Evolutionary conservation across 2,797 vertebrate species (phyloP).

Genomic region (Alauda arvensis): DNA sequence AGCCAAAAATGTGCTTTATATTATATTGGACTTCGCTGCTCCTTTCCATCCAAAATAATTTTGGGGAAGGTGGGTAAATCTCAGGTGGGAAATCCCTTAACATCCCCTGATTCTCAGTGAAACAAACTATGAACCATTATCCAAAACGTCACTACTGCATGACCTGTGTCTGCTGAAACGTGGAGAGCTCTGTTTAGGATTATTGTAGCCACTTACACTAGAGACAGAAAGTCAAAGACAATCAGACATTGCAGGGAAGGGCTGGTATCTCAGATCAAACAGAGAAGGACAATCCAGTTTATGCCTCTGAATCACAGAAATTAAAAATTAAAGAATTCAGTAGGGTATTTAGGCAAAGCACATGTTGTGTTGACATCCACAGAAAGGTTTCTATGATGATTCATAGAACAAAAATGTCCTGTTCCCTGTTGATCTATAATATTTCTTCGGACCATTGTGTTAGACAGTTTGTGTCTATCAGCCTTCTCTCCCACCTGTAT

Average conservation of each 20-base stretch:
- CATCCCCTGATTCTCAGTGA: not conserved
- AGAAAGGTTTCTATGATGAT: not conserved
- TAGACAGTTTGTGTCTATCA: not conserved
- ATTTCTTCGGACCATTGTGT: not conserved
- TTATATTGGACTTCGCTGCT: constrained; percentile 15
- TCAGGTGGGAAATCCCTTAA: constrained; percentile 32
- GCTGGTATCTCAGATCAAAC: not conserved
- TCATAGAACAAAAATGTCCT: not conserved
- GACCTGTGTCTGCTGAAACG: not conserved
- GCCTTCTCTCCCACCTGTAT: not conserved
- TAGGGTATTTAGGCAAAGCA: not conserved
- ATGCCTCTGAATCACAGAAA: not conserved
- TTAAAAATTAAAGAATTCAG: not conserved
- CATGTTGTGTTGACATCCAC: not conserved
- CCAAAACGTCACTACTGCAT: not conserved
- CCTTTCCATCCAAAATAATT: constrained; percentile 12
- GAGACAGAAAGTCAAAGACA: not conserved
- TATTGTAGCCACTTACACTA: not conserved
- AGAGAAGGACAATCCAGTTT: not conserved
- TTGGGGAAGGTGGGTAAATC: not conserved
- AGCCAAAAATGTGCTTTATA: constrained; percentile 56
- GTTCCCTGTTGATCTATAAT: not conserved
- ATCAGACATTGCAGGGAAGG: not conserved
- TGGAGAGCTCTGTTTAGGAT: not conserved
- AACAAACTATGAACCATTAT: not conserved